Evolutionary conservation across 2,888 invertebrate genomes (phyloP), one percentile per base, ranked within the genome.

Genomic region (Philereme vetulata): DNA sequence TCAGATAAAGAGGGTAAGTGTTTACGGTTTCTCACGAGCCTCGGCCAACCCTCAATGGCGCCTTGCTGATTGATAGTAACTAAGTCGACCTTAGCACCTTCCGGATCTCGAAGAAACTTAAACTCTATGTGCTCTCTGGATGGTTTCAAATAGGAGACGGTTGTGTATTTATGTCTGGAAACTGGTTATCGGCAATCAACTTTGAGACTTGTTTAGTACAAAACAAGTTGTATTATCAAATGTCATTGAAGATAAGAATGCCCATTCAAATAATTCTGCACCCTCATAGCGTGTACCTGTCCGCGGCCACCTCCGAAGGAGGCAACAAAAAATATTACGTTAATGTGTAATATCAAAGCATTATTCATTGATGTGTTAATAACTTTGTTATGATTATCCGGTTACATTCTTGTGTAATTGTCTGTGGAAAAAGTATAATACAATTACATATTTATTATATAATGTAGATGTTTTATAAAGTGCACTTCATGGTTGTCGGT

Each of bases 21-120:
- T 92, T 92, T 91, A 92, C 90, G 85, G 88, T 87, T 91, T 91
- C 92, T 92, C 90, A 92, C 90, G 89, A 87, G 82, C 82, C 84
- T 82, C 80, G 84, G 76, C 86, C 88, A 90, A 85, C 90, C 90
- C 90, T 92, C 90, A 90, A 91, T 92, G 91, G 92, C 92, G 91
- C 91, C 92, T 87, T 77, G 77, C 89, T 92, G 92, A 92, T 92
- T 90, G 90, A 91, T 91, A 90, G 87, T 86, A 86, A 84, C 82
- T 82, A 73, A 77, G 76, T 79, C 86, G 81, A 82, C 82, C 87
- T 86, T 87, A 84, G 81, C 86, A 86, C 86, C 86, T 85, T 65
- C 47, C 3, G 9, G 9, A 33, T 47, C 51, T 8, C 71, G 70
- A 56, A 11, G 73, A 21, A 84, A 68, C 74, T 64, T 70, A 58